Evolutionary conservation across 1,140 invertebrate species (phyloP), one percentile per base, ranked within the genome.

Genomic region (Yoshiicerus persimilis): DNA sequence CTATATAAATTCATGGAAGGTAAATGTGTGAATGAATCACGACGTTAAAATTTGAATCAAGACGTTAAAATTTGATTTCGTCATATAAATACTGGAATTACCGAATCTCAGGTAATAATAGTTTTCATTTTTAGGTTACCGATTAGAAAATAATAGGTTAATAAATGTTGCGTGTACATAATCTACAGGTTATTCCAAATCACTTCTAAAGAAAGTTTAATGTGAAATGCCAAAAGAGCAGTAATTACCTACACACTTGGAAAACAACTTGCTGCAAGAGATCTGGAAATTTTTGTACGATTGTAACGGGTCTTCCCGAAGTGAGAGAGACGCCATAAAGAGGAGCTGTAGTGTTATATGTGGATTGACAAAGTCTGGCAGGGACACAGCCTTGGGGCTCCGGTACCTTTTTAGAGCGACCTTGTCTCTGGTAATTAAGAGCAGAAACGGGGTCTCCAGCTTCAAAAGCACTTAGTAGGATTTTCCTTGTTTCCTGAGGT

Each of bases 251-350:
- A 95, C 95, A 96, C 87, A 97, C 96, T 93, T 98, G 97, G 91
- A 97, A 98, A 75, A 98, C 96, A 75, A 98, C 97, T 93, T 98
- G 97, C 92, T 98, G 97, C 39, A 98, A 92, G n/a, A 98, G 93
- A 93, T 98, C 97, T 4, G 97, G 97, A 92, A 98, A 98, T 92
- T 98, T 98, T 93, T 98, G 97, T 30, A 98, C 97, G 90, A 98
- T 98, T 38, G 97, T 97, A 84, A 98, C 97, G 1, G 97, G 96
- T 38, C 32, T 80, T 80, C 75, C 92, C 32, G 96, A 97, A 4
- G 97, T 98, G 8, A 98, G 93, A 30, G 96, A 97, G 30, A 98
- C 96, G 6, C 97, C 97, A 92, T 97, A 87, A 10, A 97, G 97
- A 4, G 97, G 97, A 13, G 97, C 97, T 39, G 97, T 98, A 3